phyloP scores from a whole-genome alignment of 2,113 vertebrate species.

The Hippocampus mohnikei region DNA sequence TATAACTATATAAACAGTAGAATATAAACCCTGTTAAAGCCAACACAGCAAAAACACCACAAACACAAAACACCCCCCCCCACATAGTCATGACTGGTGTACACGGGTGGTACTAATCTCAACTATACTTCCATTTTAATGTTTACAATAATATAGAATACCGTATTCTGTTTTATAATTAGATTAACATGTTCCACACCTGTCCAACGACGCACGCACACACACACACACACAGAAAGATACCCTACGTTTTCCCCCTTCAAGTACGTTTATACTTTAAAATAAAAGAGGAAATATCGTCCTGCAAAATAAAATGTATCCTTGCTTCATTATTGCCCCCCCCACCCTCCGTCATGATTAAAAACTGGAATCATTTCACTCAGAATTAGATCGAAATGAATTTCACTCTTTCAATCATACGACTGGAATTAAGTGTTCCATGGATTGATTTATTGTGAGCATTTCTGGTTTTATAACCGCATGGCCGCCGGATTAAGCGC shows the following conservation, averaged over 20 bases:
- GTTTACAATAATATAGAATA: background rate
- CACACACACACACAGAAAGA: background rate
- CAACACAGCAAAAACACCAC: conserved; percentile 3
- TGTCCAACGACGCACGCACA: too few relatives aligned
- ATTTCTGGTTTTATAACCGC: background rate
- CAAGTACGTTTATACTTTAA: background rate
- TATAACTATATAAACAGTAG: background rate
- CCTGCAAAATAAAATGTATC: background rate
- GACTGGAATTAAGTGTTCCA: background rate
- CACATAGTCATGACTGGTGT: background rate
- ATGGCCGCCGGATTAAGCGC: too few relatives aligned
- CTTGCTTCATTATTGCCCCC: background rate
- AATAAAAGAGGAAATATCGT: background rate
- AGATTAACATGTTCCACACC: background rate
- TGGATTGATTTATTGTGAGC: background rate
- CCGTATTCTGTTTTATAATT: too few relatives aligned
- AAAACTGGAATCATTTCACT: too few relatives aligned
- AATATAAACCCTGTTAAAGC: background rate
- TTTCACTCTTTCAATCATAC: background rate
- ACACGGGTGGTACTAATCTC: background rate
- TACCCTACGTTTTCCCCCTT: background rate
- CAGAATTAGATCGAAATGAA: too few relatives aligned
- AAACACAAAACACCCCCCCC: background rate
- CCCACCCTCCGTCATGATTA: too few relatives aligned
- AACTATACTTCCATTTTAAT: background rate